Conservation (phyloP, 2,888 invertebrate genomes). For the Rutpela maculata region DNA sequence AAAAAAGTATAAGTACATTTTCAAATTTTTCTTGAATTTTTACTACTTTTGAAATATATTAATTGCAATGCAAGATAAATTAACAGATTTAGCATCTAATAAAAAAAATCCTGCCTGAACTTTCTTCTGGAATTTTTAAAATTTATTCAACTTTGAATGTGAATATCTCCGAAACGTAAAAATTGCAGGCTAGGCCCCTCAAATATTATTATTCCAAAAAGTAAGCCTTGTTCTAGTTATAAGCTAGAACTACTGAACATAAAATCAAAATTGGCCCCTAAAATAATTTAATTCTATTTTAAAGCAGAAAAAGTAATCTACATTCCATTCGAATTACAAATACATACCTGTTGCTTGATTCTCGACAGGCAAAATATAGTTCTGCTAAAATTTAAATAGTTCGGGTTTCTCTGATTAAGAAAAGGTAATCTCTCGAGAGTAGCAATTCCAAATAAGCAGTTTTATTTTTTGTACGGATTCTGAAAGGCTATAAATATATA, state of each 20-base stretch:
- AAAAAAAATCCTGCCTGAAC: too few species aligned
- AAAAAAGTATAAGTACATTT: too few species aligned
- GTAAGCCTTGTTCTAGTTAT: too few species aligned
- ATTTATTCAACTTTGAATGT: too few species aligned
- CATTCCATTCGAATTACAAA: background rate
- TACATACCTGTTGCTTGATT: background rate
- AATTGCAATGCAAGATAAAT: too few species aligned
- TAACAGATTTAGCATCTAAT: too few species aligned
- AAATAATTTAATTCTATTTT: background rate
- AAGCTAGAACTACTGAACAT: background rate
- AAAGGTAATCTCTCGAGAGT: conserved; percentile 24
- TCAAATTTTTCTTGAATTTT: too few species aligned
- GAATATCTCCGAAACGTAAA: too few species aligned
- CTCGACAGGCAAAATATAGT: conserved; percentile 1
- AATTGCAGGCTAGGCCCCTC: too few species aligned
- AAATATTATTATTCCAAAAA: too few species aligned
- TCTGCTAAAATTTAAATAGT: conserved; percentile 8
- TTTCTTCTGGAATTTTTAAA: too few species aligned
- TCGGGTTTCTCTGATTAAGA: conserved; percentile 8
- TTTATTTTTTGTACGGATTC: conserved; percentile 65
- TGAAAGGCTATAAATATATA: conserved; percentile 64
- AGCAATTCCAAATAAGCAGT: conserved; percentile 39
- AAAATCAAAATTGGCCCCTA: background rate
- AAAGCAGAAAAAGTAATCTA: background rate
- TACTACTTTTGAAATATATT: too few species aligned